phyloP scores from a whole-genome alignment of 2,113 vertebrate species.

The Malurus elegans region DNA sequence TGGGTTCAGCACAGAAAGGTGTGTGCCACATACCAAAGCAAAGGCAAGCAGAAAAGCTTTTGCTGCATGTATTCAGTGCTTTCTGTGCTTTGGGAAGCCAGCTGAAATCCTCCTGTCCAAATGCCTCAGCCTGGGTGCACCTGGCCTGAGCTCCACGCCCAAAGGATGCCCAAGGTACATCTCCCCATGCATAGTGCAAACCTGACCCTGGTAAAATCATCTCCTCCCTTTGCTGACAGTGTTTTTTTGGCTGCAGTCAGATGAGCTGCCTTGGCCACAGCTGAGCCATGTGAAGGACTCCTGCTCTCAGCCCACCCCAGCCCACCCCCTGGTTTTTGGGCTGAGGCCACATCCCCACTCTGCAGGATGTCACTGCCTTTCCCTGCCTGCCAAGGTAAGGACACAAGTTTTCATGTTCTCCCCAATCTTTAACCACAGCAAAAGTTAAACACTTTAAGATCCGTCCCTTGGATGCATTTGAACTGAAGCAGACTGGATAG shows the following conservation, averaged over 20 bases:
- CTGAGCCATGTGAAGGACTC: neutral
- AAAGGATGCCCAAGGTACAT: neutral
- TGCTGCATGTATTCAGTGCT: rapidly evolving
- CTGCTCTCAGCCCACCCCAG: neutral
- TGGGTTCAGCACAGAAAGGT: rapidly evolving
- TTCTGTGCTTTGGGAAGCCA: neutral
- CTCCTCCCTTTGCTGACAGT: neutral
- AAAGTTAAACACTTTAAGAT: neutral
- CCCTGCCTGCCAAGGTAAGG: neutral
- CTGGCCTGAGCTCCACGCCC: neutral
- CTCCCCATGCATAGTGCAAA: neutral
- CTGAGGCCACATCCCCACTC: neutral
- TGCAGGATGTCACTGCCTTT: neutral
- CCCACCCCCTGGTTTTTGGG: too few species aligned
- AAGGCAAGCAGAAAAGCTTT: neutral
- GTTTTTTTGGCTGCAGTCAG: neutral
- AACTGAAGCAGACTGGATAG: neutral
- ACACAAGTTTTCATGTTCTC: neutral
- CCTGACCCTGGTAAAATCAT: neutral
- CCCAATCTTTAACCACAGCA: neutral
- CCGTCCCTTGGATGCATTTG: neutral
- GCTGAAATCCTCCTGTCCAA: neutral
- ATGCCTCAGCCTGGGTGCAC: neutral
- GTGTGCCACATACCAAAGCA: neutral
- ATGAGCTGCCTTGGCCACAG: neutral